Base-by-base conservation (phyloP, 92 coral and sea anemone genomes). In the Palythoa heliodiscus region DNA sequence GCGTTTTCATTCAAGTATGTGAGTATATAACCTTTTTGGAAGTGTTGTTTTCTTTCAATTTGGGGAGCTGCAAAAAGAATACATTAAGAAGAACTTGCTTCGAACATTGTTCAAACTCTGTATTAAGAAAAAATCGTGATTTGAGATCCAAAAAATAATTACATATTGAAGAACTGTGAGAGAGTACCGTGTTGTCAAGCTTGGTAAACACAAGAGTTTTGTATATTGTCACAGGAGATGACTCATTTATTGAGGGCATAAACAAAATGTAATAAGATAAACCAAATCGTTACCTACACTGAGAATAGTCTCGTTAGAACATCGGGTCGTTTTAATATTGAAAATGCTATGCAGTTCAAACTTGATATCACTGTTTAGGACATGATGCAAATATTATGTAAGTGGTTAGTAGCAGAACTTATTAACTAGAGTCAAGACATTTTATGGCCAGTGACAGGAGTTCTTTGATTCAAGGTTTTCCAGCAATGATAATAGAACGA, bases 201-300 rank as follows among this genome's bases (percentile, higher is more conserved):
- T 69, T 69, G 19, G 73, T 69, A 69, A 69, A 69, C 73, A 69
- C 47, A 37, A 69, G 73, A 13, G 73, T 9, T 25, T 69, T 25
- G 48, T 25, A 69, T 69, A 69, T 69, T 69, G 73, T 14, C 47
- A 29, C 37, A 10, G 40, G 19, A 69, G 24, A 11, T 37, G 3
- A 37, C 15, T 69, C 1, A 25, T 12, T 29, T 17, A 12, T 2
- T 25, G 20, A 69, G 47, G 17, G 22, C 15, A 25, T 10, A 25
- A 69, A 24, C 37, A 69, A 69, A 69, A 24, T 6, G 1, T 37
- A 24, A 7, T 19, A 69, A 25, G 25, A 37, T 11, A 69, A 11
- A 3, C 7, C 47, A 4, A 24, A 2, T 2, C 37, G 39, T 37
- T 11, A 7, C 12, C 25, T 25, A 43, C 73, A 69, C 11, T 63